Evolutionary conservation across 2,797 vertebrate genomes (phyloP).

Genomic region (Syngnathus rostellatus): DNA sequence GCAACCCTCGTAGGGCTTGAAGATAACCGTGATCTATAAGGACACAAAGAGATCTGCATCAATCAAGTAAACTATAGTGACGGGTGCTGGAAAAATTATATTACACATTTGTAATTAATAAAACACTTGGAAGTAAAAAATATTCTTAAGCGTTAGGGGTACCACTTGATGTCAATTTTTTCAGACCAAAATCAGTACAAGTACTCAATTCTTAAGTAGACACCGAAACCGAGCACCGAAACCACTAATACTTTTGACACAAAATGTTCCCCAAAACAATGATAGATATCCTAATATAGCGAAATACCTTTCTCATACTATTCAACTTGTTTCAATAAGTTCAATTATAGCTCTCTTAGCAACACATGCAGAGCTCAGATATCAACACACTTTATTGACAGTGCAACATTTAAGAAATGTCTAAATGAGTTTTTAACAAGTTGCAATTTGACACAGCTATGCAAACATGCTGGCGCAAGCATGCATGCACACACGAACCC

Average conservation of each 20-base stretch:
- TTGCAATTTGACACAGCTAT: conserved; percentile 65
- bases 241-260: no score
- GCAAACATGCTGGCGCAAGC: conserved; percentile 50
- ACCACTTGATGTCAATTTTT: no score
- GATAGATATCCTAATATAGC: no score
- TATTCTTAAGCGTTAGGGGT: no score
- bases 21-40: conserved; percentile 89
- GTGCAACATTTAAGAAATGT: conserved; percentile 42
- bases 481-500: conserved; percentile 4
- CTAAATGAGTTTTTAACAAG: conserved; percentile 61
- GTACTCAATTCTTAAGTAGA: no score
- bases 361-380: no score
- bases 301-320: background rate
- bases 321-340: background rate
- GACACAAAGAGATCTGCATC: background rate
- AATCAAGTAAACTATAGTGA: background rate
- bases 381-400: conserved; percentile 23
- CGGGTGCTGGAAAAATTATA: no score
- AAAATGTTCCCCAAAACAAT: no score
- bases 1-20: conserved; percentile 88
- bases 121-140: no score
- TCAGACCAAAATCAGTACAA: no score
- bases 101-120: background rate
- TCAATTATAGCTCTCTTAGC: background rate
- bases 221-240: no score